Evolutionary conservation across 1,140 invertebrate species (phyloP).

Genomic region (Lordiphosa mommai): DNA sequence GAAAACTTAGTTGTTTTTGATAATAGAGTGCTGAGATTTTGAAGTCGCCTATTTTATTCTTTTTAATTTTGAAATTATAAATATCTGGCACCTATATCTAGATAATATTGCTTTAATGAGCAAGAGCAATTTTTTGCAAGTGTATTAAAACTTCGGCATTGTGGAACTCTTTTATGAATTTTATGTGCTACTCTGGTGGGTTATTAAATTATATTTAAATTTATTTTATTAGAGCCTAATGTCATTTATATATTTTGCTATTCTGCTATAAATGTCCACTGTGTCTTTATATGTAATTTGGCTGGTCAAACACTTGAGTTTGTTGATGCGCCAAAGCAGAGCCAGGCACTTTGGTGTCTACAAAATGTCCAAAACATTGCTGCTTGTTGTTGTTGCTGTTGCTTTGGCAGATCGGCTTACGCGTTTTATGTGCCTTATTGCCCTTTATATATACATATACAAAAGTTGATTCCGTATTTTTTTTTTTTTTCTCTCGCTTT

Average conservation of each 20-base stretch:
- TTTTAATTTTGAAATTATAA: too few relatives aligned
- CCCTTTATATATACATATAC: constrained; percentile 11
- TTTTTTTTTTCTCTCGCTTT: constrained; percentile 23
- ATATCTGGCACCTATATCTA: too few relatives aligned
- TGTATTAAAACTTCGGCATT: too few relatives aligned
- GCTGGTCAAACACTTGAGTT: constrained; percentile 59
- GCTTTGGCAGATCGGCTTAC: constrained; percentile 68
- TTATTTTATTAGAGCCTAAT: too few relatives aligned
- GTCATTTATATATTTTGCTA: neutral
- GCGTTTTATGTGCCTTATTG: constrained; percentile 61
- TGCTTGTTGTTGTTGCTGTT: constrained; percentile 32
- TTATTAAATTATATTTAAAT: too few relatives aligned
- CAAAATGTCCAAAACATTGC: constrained; percentile 33
- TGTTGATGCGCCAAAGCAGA: constrained; percentile 26
- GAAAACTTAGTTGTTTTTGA: too few relatives aligned
- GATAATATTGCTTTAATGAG: too few relatives aligned
- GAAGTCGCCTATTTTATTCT: too few relatives aligned
- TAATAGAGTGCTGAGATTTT: too few relatives aligned
- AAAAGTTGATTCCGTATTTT: constrained; percentile 12
- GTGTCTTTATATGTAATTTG: constrained; percentile 14
- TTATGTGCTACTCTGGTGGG: too few relatives aligned
- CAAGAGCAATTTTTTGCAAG: too few relatives aligned
- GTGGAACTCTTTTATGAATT: too few relatives aligned
- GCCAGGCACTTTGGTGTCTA: constrained; percentile 24
- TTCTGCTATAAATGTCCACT: constrained; percentile 23